Base-by-base conservation (phyloP, 2,888 invertebrate genomes). In the Acrobasis consociella region DNA sequence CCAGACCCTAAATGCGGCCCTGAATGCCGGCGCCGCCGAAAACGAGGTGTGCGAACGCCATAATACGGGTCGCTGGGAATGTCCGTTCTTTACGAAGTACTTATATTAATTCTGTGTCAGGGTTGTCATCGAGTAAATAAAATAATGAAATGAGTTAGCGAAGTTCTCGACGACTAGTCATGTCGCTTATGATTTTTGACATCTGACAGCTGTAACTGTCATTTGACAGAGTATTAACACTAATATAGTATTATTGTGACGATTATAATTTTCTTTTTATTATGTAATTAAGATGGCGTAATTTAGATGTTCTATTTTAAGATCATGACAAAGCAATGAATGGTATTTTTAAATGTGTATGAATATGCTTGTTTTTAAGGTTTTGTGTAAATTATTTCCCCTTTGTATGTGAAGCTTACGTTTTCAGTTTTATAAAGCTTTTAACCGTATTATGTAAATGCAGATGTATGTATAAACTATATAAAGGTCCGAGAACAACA, bases 271-370 rank as follows among this genome's bases (percentile, higher is more conserved):
- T 68, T 81, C 82, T 80, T 83, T 80, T 84, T 80, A 72, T 81
- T 77, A 73, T 78, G 70, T 90, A 42, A 17, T 16, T 46, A 91
- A 90, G 92, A 91, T 91, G 91, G 91, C 91, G 90, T 91, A 51
- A 87, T 80, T 88, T 86, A 89, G 89, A 85, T 88, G 87, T 89
- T 89, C 86, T 79, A 80, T 83, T 82, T 80, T 83, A 86, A 83
- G 82, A 87, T 85, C 91, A 90, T 91, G 92, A 91, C 91, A 91
- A 89, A 87, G 85, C 83, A 81, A 78, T 83, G 85, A 80, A 85
- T 86, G 86, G 75, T 70, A 78, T 83, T 72, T 78, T 78, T 76
- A 69, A 56, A 69, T 71, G 74, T 76, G 77, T 85, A 80, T 80
- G 77, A 75, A 76, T 78, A 80, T 82, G 84, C 83, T 85, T 84